phyloP scores from a whole-genome alignment of 2,888 invertebrate species.

The Trachelus troglodyta region DNA sequence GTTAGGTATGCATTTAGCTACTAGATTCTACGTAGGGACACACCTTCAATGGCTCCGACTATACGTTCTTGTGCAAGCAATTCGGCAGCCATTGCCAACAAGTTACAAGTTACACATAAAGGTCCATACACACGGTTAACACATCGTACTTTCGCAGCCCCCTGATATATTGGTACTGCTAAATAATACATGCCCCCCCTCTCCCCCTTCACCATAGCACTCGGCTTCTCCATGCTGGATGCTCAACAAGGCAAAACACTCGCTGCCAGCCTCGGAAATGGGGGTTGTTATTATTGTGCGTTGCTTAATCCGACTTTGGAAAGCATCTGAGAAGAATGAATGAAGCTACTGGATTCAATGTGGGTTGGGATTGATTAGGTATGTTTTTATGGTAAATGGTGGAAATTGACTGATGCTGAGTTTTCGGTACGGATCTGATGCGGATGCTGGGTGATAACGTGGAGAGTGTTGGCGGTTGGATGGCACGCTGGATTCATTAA shows the following conservation, averaged over 20 bases:
- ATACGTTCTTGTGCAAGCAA: slow-evolving; percentile 11
- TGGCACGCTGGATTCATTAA: slow-evolving; percentile 1
- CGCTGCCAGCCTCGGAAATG: not conserved
- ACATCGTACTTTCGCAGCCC: not conserved
- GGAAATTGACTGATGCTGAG: not conserved
- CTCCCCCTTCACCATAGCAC: not conserved
- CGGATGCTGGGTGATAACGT: not conserved
- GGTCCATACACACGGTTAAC: not conserved
- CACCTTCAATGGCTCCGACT: not conserved
- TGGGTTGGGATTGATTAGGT: not conserved
- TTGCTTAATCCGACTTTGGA: not conserved
- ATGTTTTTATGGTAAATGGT: not conserved
- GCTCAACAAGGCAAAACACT: not conserved
- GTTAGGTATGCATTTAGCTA: not conserved
- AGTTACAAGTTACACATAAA: slow-evolving; percentile 18
- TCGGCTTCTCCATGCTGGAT: not conserved
- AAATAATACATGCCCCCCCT: not conserved
- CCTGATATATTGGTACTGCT: not conserved
- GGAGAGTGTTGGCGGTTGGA: not conserved
- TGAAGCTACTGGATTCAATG: not conserved
- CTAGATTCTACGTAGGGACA: not conserved
- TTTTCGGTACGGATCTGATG: not conserved
- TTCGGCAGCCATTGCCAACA: slow-evolving; percentile 17
- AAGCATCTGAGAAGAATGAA: not conserved
- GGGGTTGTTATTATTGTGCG: not conserved